Base-by-base conservation (phyloP, 2,797 vertebrate species). In the Coilia nasus region DNA sequence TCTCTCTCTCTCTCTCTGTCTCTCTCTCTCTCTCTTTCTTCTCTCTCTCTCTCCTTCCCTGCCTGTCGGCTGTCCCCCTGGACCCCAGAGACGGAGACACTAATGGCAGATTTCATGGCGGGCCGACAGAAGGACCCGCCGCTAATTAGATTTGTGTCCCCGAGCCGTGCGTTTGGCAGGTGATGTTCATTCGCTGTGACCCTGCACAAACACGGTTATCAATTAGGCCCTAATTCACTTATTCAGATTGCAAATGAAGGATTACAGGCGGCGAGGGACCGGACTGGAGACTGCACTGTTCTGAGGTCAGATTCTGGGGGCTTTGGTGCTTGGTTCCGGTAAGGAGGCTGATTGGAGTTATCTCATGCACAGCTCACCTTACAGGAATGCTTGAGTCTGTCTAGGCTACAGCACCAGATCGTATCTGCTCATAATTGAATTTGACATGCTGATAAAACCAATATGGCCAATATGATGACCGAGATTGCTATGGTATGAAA, bases 61-160 rank as follows among this genome's bases (percentile, higher is more conserved):
- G 67, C 67, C 67, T 75, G 67, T 35, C 67, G 67, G 28, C 67
- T 35, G 67, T 35, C 11, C 17, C 14, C 31, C 28, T 75, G 67
- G 67, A 75, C 67, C 35, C 67, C 14, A 35, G 67, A 75, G 67
- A 75, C 28, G 14, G 28, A 75, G 31, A 75, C 28, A 35, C 81
- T 81, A 85, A 85, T 85, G 41, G 59, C 28, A 81, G 81, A 86
- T 80, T 86, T 86, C 67, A 83, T 83, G 82, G 28, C 21, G 14
- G 54, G 50, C 64, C 85, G 31, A 64, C 47, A 46, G 21, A 75
- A 80, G 83, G 83, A 41, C 83, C 47, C 6, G 6, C n/a, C 14
- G 17, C 17, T 83, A 82, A 85, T 83, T 78, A 57, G 54, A 82
- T 21, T 28, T 46, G 54, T 81, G 81, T 60, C 25, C 21, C 28